Evolutionary conservation across 2,113 vertebrate species (phyloP).

Genomic region (Agelaius phoeniceus): DNA sequence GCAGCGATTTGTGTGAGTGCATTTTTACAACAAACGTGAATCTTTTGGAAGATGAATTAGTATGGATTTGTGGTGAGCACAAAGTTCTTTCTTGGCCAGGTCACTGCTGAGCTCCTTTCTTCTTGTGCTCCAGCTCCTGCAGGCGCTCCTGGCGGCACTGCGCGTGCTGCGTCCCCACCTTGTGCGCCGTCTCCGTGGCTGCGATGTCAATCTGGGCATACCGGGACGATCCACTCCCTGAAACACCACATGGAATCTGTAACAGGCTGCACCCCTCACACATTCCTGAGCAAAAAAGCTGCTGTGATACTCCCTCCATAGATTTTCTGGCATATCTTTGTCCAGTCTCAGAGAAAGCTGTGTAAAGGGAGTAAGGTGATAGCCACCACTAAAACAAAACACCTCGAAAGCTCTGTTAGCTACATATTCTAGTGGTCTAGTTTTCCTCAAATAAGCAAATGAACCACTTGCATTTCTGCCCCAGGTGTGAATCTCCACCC

Average conservation of each 20-base stretch:
- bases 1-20: background rate
- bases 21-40: background rate
- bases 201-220: constrained; percentile 84
- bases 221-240: constrained; percentile 77
- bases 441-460: background rate
- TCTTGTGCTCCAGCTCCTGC: constrained; percentile 80
- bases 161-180: constrained; percentile 81
- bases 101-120: constrained; percentile 75
- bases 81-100: background rate
- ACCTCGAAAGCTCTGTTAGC: background rate
- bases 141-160: constrained; percentile 80
- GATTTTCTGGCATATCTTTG: background rate
- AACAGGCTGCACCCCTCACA: rapidly evolving
- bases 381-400: background rate
- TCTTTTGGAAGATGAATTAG: background rate
- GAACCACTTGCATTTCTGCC: background rate
- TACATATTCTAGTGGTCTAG: background rate
- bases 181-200: constrained; percentile 84
- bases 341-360: background rate
- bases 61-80: background rate
- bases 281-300: background rate
- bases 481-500: background rate
- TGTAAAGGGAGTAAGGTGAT: background rate
- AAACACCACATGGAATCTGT: background rate
- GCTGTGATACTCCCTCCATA: background rate